Evolutionary conservation across 2,888 invertebrate genomes (phyloP).

Genomic region (Melinopterus prodromus): DNA sequence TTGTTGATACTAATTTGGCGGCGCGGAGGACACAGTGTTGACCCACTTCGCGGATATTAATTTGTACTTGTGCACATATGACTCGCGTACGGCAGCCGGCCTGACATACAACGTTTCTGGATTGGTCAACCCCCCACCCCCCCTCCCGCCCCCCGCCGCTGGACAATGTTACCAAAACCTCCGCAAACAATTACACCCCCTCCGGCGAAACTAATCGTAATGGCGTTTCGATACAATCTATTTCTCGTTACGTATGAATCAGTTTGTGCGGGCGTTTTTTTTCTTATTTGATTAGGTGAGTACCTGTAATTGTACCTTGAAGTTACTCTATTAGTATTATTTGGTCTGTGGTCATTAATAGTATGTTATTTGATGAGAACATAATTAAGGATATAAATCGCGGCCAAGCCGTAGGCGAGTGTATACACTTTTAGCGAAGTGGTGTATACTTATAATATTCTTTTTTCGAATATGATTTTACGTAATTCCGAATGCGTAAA

Average conservation of each 20-base stretch:
- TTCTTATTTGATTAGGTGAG: no score
- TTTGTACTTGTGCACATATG: slow-evolving; percentile 4
- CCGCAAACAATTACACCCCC: not conserved
- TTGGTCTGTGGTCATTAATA: no score
- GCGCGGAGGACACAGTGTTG: not conserved
- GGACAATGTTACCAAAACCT: not conserved
- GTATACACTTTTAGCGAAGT: no score
- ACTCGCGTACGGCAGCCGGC: not conserved
- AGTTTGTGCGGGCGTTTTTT: no score
- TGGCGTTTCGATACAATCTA: not conserved
- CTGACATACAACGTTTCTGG: not conserved
- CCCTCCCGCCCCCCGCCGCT: not conserved
- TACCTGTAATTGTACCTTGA: no score
- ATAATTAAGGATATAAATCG: no score
- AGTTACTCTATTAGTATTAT: no score
- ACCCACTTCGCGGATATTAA: not conserved
- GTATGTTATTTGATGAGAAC: no score
- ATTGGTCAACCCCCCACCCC: not conserved
- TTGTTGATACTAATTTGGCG: not conserved
- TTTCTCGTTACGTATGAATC: not conserved
- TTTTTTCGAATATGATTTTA: no score
- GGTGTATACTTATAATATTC: no score
- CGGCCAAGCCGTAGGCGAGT: no score
- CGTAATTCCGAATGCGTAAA: no score
- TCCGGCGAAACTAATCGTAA: not conserved